Evolutionary conservation across 23 tunicate species (phyloP), one percentile per base, ranked within the genome.

Genomic region (Trididemnum clinides): DNA sequence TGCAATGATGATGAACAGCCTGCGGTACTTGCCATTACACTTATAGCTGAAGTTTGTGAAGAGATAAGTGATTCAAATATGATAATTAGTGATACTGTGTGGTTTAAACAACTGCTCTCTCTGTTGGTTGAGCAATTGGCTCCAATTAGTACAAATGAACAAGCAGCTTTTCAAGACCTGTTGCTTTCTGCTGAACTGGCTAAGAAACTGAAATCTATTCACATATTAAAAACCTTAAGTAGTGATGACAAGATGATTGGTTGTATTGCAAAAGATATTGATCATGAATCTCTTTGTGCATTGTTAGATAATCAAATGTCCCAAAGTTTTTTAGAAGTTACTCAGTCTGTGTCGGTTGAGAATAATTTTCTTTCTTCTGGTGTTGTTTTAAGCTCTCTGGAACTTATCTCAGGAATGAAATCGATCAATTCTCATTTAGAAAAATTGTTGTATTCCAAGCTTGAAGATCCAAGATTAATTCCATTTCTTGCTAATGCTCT

Each of bases 11-110:
- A 74, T 20, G 49, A 87, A 37, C 28, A 62, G 18, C 62, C 82
- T 4, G 34, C 88, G 19, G 20, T 91, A 15, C 39, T 82, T 1
- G 78, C 96, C 0, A 28, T 86, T 57, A 78, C 34, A 28, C 75
- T 91, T 0, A 57, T 91, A n/a, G 33, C 31, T n/a, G 96, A 91
- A 65, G 64, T 91, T 20, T 91, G 96, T 77, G 96, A 91, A 64
- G 96, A 78, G 51, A 35, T 78, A 20, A 35, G 15, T 50, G 83
- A 78, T 78, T 51, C 22, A 44, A 30, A 51, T 29, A 6, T 57
- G 10, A 34, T 2, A 22, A 30, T 78, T 25, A 1, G 22, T 1
- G 66, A 78, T 1, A 12, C 5, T 51, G 51, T 71, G 5, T 51
- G 83, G 65, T 78, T 78, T 73, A 12, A 2, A 2, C 31, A 21